Conservation (phyloP, 2,888 invertebrate genomes). For the Eristalinus sepulchralis region DNA sequence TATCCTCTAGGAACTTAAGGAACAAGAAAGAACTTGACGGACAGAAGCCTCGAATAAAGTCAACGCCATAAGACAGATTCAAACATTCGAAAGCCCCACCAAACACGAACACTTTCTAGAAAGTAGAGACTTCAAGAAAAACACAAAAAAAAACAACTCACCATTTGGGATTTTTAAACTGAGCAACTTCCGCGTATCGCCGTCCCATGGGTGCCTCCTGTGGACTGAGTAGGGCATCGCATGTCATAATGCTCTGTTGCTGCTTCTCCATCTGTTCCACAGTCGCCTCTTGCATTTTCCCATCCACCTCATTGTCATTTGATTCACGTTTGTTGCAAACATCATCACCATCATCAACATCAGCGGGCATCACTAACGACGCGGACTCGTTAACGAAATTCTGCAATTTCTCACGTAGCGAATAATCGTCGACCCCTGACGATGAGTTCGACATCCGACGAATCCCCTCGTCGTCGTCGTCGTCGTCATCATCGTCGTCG, state of each 20-base stretch:
- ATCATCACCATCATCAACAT: slow-evolving; percentile 61
- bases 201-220: slow-evolving; percentile 81
- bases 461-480: slow-evolving; percentile 71
- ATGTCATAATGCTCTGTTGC: slow-evolving; percentile 69
- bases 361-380: slow-evolving; percentile 54
- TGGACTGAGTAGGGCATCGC: slow-evolving; percentile 79
- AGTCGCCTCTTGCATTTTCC: slow-evolving; percentile 71
- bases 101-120: too few species aligned
- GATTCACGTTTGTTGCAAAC: slow-evolving; percentile 53
- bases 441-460: slow-evolving; percentile 76
- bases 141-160: slow-evolving; percentile 72
- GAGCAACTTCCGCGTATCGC: slow-evolving; percentile 80
- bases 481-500: slow-evolving; percentile 73
- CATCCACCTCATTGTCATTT: slow-evolving; percentile 52
- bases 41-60: too few species aligned
- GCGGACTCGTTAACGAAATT: slow-evolving; percentile 78
- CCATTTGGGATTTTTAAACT: slow-evolving; percentile 78
- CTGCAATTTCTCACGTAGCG: slow-evolving; percentile 79
- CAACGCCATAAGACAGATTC: too few species aligned
- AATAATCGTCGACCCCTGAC: slow-evolving; percentile 79
- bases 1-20: too few species aligned
- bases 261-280: slow-evolving; percentile 24
- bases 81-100: too few species aligned
- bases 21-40: too few species aligned
- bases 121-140: too few species aligned